Evolutionary conservation across 2,888 invertebrate genomes (phyloP).

Genomic region (Capitulum mitella): DNA sequence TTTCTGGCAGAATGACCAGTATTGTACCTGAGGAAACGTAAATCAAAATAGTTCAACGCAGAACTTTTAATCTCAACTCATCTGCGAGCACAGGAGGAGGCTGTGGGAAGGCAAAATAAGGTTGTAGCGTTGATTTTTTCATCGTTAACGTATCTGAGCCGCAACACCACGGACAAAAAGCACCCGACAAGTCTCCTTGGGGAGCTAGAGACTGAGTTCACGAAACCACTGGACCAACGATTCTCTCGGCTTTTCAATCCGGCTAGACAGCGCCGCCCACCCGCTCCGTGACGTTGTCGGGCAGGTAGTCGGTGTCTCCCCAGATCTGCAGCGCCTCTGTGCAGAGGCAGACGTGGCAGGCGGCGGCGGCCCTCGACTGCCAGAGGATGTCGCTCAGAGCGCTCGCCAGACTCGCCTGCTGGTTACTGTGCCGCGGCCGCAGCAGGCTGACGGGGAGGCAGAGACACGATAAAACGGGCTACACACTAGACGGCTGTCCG

Average conservation of each 20-base stretch:
- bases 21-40: not conserved
- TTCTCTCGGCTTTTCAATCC: too few species aligned
- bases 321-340: not conserved
- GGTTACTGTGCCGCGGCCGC: not conserved
- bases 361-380: not conserved
- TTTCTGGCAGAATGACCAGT: not conserved
- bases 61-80: too few species aligned
- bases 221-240: too few species aligned
- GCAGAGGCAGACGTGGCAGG: conserved; percentile 19
- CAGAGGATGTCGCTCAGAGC: conserved; percentile 23
- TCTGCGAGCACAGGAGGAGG: too few species aligned
- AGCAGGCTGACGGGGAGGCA: not conserved
- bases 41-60: too few species aligned
- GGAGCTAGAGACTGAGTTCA: too few species aligned
- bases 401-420: conserved; percentile 19
- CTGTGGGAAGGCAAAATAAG: too few species aligned
- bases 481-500: not conserved
- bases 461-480: too few species aligned
- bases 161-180: too few species aligned
- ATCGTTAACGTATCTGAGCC: too few species aligned
- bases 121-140: too few species aligned
- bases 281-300: conserved; percentile 26
- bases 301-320: conserved; percentile 12
- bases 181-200: too few species aligned
- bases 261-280: conserved; percentile 20